These are phyloP conservation scores for Carassius carassius DNA, from an alignment of 2,113 vertebrate genomes.

Conservation along the genomic window DNA sequence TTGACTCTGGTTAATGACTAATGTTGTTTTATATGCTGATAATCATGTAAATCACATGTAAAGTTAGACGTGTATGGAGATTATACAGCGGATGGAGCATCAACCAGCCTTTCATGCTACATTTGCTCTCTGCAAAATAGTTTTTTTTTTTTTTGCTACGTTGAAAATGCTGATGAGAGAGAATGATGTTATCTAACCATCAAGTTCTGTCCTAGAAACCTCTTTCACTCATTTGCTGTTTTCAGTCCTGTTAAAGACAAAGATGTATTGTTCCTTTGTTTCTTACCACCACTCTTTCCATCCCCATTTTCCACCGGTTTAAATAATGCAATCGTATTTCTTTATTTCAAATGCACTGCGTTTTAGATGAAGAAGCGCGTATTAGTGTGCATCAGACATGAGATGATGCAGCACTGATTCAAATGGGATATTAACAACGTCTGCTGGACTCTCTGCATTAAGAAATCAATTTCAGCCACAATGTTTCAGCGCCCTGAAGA, in stretches of 20 bases:
- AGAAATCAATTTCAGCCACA: constrained; percentile 60
- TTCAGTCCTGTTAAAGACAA: constrained; percentile 2
- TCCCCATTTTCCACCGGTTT: constrained; percentile 21
- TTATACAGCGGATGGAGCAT: background rate
- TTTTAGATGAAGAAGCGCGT: constrained; percentile 44
- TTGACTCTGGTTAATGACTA: background rate
- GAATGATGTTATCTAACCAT: constrained; percentile 36
- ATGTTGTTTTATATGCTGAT: background rate
- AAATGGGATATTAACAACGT: constrained; percentile 58
- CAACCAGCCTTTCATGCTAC: constrained; percentile 17
- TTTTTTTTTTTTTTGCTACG: constrained; percentile 21
- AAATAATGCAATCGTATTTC: constrained; percentile 44
- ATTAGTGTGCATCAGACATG: constrained; percentile 39
- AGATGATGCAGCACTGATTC: constrained; percentile 59
- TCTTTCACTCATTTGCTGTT: constrained; percentile 40
- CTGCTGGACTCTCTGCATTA: constrained; percentile 46
- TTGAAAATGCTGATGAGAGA: constrained; percentile 46
- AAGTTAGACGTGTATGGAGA: background rate
- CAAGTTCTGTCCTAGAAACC: constrained; percentile 50
- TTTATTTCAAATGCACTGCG: constrained; percentile 35
- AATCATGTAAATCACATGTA: constrained; percentile 5
- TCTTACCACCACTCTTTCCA: constrained; percentile 1
- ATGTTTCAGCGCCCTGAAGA: constrained; percentile 57
- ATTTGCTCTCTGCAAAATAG: constrained; percentile 19
- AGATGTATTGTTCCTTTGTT: constrained; percentile 11